Base-by-base conservation (phyloP, 2,888 invertebrate genomes). In the Drosophila subquinaria region DNA sequence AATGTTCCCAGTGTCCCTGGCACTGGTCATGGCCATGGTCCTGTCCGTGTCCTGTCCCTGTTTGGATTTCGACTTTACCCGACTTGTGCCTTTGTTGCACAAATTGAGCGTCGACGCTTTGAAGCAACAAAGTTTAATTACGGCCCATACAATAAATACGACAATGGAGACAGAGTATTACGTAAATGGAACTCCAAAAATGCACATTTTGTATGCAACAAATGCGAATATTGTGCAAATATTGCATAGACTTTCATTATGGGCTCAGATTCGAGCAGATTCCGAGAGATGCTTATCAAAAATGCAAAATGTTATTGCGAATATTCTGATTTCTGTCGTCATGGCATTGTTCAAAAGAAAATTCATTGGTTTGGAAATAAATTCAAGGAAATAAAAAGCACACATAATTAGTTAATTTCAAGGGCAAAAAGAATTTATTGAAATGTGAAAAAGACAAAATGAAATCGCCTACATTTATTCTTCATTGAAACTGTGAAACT, bases 111-210 rank as follows among this genome's bases (percentile, higher is more conserved):
- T 69, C 82, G 84, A 75, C 67, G 85, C 85, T 87, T 87, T 84
- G 84, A 82, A 82, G 84, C 84, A 87, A 82, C 82, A 84, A 87
- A 87, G 82, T 87, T 83, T 83, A 87, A 83, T 83, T 83, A 83
- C 83, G 83, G 72, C 73, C 67, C 76, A 75, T 67, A 75, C 75
- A 81, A 72, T 78, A 72, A 69, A 64, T 69, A 64, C 66, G 63
- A 42, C 64, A 66, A 52, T 23, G n/a, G 27, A 17, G 17, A 30
- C 8, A 50, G 38, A 50, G 38, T 15, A n/a, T 23, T 15, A 38
- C 68, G 47, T 65, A 66, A 76, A 70, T 70, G 69, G 33, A 70
- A 69, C 64, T 76, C 59, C 77, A 81, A 84, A 81, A 70, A 74
- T 84, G 61, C 74, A 64, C 63, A 79, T 79, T 73, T 71, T 69